Percentiles rank a stretch among this genome's conserved stretches.
These are phyloP conservation scores for Onychostruthus taczanowskii DNA, from an alignment of 2,113 vertebrate species.

Conservation along the genomic window DNA sequence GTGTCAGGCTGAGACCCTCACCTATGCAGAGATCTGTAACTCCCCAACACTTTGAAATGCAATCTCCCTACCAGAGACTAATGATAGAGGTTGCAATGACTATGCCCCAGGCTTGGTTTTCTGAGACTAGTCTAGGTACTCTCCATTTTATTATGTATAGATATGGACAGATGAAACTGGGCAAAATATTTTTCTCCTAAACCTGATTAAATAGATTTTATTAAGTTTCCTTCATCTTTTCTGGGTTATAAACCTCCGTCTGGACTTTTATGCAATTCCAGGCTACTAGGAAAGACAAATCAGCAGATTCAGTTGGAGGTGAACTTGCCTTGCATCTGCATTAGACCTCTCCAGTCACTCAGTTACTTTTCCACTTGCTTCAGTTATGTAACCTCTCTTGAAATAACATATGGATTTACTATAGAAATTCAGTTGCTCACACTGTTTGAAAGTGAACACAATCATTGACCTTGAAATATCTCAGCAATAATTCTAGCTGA, in stretches of 20 bases:
- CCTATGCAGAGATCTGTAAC: rapidly evolving
- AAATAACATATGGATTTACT: constrained; percentile 18
- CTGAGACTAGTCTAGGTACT: neutral
- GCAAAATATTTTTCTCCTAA: neutral
- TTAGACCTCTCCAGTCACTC: neutral
- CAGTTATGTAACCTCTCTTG: neutral
- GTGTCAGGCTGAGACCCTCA: neutral
- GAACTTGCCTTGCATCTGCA: neutral
- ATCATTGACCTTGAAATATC: neutral
- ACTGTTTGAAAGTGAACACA: neutral
- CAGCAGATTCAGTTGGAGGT: neutral
- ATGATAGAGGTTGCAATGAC: rapidly evolving
- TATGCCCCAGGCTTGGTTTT: neutral
- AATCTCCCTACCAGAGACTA: neutral
- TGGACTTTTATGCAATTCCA: neutral
- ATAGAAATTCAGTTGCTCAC: neutral
- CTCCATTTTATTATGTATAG: neutral
- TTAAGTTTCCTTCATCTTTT: neutral
- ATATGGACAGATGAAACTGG: neutral
- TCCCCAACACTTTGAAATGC: neutral
- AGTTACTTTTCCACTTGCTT: neutral
- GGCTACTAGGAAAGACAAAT: neutral
- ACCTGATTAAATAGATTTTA: neutral
- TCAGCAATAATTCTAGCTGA: neutral
- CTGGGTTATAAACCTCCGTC: neutral